Conservation (phyloP, 2,113 vertebrate species). For the Embiotoca jacksoni region DNA sequence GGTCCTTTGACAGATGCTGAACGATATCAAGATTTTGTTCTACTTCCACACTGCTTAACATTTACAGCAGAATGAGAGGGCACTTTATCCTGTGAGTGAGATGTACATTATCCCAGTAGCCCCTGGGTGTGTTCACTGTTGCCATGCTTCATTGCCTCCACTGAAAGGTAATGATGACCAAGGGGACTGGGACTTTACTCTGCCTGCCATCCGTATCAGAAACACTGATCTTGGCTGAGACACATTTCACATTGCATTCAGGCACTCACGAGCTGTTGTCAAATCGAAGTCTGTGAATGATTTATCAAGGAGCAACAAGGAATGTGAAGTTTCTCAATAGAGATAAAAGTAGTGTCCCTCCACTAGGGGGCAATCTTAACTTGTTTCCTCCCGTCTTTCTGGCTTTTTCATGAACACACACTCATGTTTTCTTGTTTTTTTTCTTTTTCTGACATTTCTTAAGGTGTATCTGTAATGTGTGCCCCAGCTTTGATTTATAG, state of each 20-base stretch:
- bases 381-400: conserved; percentile 1
- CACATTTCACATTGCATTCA: conserved; percentile 54
- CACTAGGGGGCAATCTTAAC: conserved; percentile 80
- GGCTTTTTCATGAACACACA: background rate
- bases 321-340: background rate
- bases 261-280: conserved; percentile 30
- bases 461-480: background rate
- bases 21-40: conserved; percentile 18
- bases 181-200: conserved; percentile 70
- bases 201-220: conserved; percentile 63
- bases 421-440: background rate
- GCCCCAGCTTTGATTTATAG: conserved; percentile 28
- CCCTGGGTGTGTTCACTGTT: conserved; percentile 64
- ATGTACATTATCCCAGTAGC: conserved; percentile 60
- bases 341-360: conserved; percentile 40
- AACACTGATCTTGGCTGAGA: conserved; percentile 56
- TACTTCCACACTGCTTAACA: conserved; percentile 36
- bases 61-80: conserved; percentile 45
- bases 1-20: background rate
- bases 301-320: conserved; percentile 41
- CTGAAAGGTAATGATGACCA: conserved; percentile 78
- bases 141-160: conserved; percentile 62
- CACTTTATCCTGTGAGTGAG: conserved; percentile 67
- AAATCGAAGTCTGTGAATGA: conserved; percentile 62
- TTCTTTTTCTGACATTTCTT: background rate